Conservation (phyloP, 2,113 vertebrate species). For the Trichomycterus rosablanca region DNA sequence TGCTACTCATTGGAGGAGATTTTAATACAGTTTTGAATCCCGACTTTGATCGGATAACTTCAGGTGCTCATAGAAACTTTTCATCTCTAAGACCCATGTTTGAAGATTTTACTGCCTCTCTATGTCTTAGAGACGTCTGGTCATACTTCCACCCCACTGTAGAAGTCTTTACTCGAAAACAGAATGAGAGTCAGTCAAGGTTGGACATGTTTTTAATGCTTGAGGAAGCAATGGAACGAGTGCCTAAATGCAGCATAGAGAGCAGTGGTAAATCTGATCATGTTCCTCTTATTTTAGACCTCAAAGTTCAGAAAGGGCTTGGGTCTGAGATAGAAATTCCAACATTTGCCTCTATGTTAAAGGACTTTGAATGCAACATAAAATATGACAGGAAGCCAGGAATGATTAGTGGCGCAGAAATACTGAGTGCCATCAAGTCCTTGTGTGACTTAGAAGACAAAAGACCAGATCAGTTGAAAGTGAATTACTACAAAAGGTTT, state of each 20-base stretch:
- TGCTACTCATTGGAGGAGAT: slow-evolving; percentile 31
- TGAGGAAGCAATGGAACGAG: slow-evolving; percentile 48
- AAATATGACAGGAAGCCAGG: background rate
- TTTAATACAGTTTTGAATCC: slow-evolving; percentile 27
- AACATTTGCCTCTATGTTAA: background rate
- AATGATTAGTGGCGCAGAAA: too few species aligned
- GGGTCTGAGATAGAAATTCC: background rate
- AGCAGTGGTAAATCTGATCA: slow-evolving; percentile 16
- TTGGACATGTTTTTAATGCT: slow-evolving; percentile 31
- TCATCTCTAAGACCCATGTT: too few species aligned
- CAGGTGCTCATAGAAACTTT: too few species aligned
- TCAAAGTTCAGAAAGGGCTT: background rate
- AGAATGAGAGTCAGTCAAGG: background rate
- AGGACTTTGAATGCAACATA: background rate
- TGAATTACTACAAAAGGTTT: background rate
- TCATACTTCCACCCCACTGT: background rate
- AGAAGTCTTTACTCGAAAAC: background rate
- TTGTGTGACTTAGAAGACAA: background rate
- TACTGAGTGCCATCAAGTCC: too few species aligned
- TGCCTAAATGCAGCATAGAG: background rate
- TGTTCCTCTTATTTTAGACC: background rate
- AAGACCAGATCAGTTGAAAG: background rate
- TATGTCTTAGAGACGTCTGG: slow-evolving; percentile 20
- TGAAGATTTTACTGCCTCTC: slow-evolving; percentile 17
- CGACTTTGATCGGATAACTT: slow-evolving; percentile 15